Percentiles rank a stretch among this genome's conserved stretches.
phyloP scores from a whole-genome alignment of 2,797 vertebrate species.

The Sciurus vulgaris region DNA sequence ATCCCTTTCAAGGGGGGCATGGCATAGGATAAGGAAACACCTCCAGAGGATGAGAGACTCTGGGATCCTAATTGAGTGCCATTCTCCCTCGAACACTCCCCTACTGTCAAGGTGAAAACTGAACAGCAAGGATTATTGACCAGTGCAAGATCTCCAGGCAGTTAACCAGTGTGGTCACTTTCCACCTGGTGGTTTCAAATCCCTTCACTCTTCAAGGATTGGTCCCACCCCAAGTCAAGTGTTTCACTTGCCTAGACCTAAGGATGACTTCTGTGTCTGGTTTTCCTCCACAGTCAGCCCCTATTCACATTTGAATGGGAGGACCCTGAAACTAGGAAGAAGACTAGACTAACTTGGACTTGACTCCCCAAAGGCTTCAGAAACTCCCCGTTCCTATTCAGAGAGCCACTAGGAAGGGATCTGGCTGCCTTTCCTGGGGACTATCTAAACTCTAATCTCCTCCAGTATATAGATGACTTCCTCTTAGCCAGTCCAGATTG shows the following conservation, averaged over 20 bases:
- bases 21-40: neutral
- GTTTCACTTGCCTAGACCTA: neutral
- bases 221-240: neutral
- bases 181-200: neutral
- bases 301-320: neutral
- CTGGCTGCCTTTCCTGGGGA: no score
- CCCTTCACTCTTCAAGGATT: neutral
- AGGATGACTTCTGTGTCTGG: neutral
- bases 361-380: neutral
- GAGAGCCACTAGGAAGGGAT: neutral
- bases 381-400: neutral
- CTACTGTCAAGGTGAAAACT: neutral
- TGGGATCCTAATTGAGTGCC: neutral
- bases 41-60: neutral
- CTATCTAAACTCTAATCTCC: no score
- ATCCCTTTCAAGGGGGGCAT: neutral
- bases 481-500: no score
- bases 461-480: no score
- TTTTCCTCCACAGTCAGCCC: no score
- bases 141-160: no score
- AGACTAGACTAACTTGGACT: no score
- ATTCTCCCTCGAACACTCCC: neutral
- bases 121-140: neutral
- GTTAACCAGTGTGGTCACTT: neutral
- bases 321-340: neutral